Evolutionary conservation across 2,888 invertebrate species (phyloP), one percentile per base, ranked within the genome.

Genomic region (Sclerodermus sp.): DNA sequence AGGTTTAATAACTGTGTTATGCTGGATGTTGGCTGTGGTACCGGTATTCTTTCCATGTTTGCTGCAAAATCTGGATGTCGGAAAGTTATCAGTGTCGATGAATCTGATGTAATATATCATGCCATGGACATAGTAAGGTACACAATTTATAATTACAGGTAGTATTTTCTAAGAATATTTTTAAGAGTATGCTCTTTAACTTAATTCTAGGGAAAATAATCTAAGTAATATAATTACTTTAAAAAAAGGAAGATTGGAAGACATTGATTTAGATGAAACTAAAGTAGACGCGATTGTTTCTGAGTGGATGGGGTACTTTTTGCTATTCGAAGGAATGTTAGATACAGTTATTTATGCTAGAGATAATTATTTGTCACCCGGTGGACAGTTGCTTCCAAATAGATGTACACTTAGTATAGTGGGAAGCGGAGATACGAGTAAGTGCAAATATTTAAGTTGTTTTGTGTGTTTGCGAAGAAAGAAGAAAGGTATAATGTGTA

Each of bases 281-380:
- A 87, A 90, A 78, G 90, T 91, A 32, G 96, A 98, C 76, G 86
- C 96, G 4, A 93, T 98, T 60, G 87, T 98, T 2, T 96, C 96
- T 0, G 97, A 98, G 78, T 98, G 96, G 96, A 98, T 98, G 97
- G 97, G 97, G 0, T 98, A 98, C 77, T 96, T 97, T 76, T 81
- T 98, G 36, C 79, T 97, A 1, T 97, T 93, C 77, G 97, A 98
- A 81, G 96, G 94, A 39, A 98, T 98, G 97, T 76, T 97, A 51
- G 96, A 96, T 72, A 93, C 93, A 73, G 89, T 97, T 10, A 86
- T 98, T 57, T 90, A 89, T 77, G 93, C 94, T 0, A 84, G 95
- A 67, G 89, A 96, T 66, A 85, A 87, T 62, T 90, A 87, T 76
- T 82, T 97, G 6, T 85, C 84, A 46, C 82, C 86, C 23, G 88